Evolutionary conservation across 92 coral and sea anemone species (phyloP), one percentile per base, ranked within the genome.

Genomic region (Parazoanthus swiftii): DNA sequence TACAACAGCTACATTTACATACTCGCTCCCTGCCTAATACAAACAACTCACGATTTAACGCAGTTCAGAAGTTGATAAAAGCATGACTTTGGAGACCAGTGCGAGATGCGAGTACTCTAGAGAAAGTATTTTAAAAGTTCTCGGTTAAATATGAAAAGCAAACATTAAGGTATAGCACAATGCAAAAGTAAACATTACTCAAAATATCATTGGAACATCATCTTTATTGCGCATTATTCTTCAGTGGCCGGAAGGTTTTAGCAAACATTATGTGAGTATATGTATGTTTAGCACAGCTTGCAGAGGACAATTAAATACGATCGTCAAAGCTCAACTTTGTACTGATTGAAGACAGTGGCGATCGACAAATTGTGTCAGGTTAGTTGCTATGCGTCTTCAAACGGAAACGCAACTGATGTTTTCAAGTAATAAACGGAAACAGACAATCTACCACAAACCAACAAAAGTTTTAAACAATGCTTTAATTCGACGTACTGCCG

Each of bases 181-280:
- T 44, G 23, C 20, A 26, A 26, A 48, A 68, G 68, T 71, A 84
- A 84, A 84, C 79, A 84, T 70, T 25, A 29, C 56, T 84, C 77
- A 35, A 50, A 51, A 72, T 29, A 7, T 76, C n/a, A 67, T 67
- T 21, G 42, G 18, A 46, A 20, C 58, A 20, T 68, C 54, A 84
- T 74, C n/a, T 84, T 84, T 84, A 84, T 82, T 82, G 58, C 38
- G 59, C 20, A 82, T 82, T 65, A 79, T 84, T 39, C 87, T 48
- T 54, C 43, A n/a, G 37, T 18, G 86, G 35, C 68, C 63, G 79
- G 79, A 71, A 39, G 79, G 26, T 48, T 20, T 73, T 18, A 70
- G 87, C 68, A 84, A 84, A 84, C 65, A 84, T 84, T 70, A 84
- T 18, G 1, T 71, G 16, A 43, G 50, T 84, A 58, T 54, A 33